These are phyloP conservation scores for Catostylus mosaicus DNA, from an alignment of 30 jellyfish, hydroid and myxozoan species.

Conservation along the genomic window DNA sequence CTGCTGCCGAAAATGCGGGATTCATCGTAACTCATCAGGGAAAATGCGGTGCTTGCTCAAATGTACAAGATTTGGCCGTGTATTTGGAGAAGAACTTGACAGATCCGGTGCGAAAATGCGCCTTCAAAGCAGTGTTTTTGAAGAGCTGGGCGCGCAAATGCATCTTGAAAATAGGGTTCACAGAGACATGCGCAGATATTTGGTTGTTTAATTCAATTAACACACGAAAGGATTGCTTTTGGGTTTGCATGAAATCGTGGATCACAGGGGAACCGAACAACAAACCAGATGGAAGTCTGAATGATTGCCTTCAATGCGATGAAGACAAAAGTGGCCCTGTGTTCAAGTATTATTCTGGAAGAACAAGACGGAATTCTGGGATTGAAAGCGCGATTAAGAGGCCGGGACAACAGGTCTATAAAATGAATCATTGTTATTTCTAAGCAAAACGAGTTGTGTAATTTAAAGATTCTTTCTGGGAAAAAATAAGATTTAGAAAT, in stretches of 20 bases:
- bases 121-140: conserved; percentile 27
- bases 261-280: conserved; percentile 66
- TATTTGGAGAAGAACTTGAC: conserved; percentile 61
- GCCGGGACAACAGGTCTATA: conserved; percentile 68
- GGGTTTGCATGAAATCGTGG: conserved; percentile 67
- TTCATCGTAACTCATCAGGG: conserved; percentile 78
- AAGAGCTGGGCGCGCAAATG: conserved; percentile 56
- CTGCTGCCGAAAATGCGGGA: conserved; percentile 38
- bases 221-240: conserved; percentile 62
- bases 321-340: conserved; percentile 82
- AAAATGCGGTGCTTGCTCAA: conserved; percentile 75
- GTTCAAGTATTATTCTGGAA: conserved; percentile 73
- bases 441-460: too few species aligned
- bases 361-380: conserved; percentile 80
- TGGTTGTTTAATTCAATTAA: conserved; percentile 59
- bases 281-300: conserved; percentile 72
- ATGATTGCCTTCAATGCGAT: conserved; percentile 73
- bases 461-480: too few species aligned
- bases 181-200: conserved; percentile 61
- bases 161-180: conserved; percentile 40
- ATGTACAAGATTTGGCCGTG: conserved; percentile 54
- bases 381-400: conserved; percentile 70
- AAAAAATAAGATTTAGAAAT: too few species aligned
- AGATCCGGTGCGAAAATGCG: conserved; percentile 70
- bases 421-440: conserved; percentile 74